Base-by-base conservation (phyloP, 2,888 invertebrate genomes). In the Orthonevra nobilis region DNA sequence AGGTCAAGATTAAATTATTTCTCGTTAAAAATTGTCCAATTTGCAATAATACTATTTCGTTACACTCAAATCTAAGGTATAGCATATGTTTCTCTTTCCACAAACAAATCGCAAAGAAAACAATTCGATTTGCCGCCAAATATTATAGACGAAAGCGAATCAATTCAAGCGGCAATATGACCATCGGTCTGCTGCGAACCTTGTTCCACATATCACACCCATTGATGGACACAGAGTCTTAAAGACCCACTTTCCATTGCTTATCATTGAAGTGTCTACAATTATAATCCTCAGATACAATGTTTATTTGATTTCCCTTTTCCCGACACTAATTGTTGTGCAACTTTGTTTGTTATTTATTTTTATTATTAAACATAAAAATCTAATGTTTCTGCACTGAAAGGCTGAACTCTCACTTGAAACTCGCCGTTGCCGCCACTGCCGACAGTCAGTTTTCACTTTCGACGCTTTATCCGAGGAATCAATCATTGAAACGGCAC, bases 401-500 rank as follows among this genome's bases (percentile, higher is more conserved):
- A 44, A 34, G 23, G 14, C 30, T 48, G 14, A 38, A 56, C 38
- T 26, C 30, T 74, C 32, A 52, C 44, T 56, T 48, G 40, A n/a
- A n/a, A 50, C 30, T 48, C 48, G 36, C 7, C n/a, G 14, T 20
- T 12, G 1, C 58, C 34, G 1, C 15, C 42, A 58, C 64, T 56
- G 36, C 56, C 56, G 10, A 5, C 26, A 17, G 26, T 28, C 23
- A 46, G 14, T 46, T 12, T 46, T 46, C 46, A 9, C 28, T 32
- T 32, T 32, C 12, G 34, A 54, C 32, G 10, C 14, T 42, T 23
- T 52, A 42, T 46, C 15, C 14, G 12, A 40, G 42, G 42, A 63
- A 70, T 70, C 63, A 70, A 77, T 77, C 63, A 69, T 23, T 14
- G 63, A 15, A 56, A 58, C 58, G 52, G 69, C 38, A 69, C 60